Evolutionary conservation across 2,113 vertebrate species (phyloP).

Genomic region (Daphoenositta chrysoptera): DNA sequence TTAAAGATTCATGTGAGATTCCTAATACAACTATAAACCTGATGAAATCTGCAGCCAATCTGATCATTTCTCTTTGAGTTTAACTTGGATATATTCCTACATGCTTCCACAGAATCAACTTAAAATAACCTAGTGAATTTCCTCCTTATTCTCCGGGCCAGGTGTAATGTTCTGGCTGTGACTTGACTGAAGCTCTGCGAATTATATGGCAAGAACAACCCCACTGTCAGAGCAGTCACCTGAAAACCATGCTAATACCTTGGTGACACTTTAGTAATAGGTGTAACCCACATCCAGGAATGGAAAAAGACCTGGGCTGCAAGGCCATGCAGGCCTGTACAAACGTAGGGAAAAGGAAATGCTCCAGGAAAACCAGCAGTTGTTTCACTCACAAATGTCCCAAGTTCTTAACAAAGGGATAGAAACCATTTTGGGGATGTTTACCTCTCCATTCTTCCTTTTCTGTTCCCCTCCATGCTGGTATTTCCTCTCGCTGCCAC

Average conservation of each 20-base stretch:
- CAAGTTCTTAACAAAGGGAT: not conserved
- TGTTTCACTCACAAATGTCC: not conserved
- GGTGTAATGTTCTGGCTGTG: not conserved
- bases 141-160: not conserved
- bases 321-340: not conserved
- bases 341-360: not conserved
- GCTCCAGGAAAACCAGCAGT: not conserved
- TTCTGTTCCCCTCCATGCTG: not conserved
- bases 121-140: slow-evolving; percentile 26
- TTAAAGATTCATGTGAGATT: not conserved
- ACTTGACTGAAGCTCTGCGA: not conserved
- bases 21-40: not conserved
- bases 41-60: not conserved
- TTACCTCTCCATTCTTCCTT: not conserved
- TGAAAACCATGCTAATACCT: not conserved
- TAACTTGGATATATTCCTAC: not conserved
- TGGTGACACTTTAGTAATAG: not conserved
- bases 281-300: not conserved
- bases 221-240: not conserved
- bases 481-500: not conserved
- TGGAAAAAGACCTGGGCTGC: not conserved
- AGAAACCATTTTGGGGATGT: not conserved
- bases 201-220: not conserved
- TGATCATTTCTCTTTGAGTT: not conserved
- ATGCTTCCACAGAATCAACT: slow-evolving; percentile 9